Base-by-base conservation (phyloP, 2,797 vertebrate genomes). In the Pelochelys cantorii region DNA sequence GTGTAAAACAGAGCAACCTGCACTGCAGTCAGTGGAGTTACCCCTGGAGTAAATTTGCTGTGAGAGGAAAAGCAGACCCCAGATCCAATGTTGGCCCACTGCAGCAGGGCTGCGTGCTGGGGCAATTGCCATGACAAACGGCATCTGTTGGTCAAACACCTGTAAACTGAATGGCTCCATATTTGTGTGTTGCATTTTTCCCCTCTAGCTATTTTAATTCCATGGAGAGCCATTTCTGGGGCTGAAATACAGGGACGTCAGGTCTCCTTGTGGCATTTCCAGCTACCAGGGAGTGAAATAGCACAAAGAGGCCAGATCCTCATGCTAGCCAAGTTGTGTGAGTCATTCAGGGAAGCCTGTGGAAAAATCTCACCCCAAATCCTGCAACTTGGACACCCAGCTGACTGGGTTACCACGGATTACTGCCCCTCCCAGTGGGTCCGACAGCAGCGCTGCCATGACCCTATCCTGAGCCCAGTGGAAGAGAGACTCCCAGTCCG, bases 301-400 rank as follows among this genome's bases (percentile, higher is more conserved):
- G 15, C 59, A 81, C 90, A 89, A 86, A 84, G n/a, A 60, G 6
- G 83, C 27, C 59, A 59, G 25, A 12, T 56, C 74, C 3, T 48
- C 0, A 0, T 77, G 85, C 85, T 88, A 53, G 79, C 85, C 14
- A n/a, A 56, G 87, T 37, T 85, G 56, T 79, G 84, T 83, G 52
- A 81, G 85, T 77, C 82, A 59, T 55, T 56, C 74, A 88, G 37
- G 68, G 37, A 68, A 29, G 27, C 57, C 68, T 59, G 5, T 18
- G 37, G 42, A 9, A 71, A 34, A 59, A 42, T 34, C 1, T 81
- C 37, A 75, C 17, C 53, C 80, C 54, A 68, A 81, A 42, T n/a
- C 17, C n/a, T 22, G 8, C n/a, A 77, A 60, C 23, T 5, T 1
- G 10, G 53, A 75, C 2, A 27, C 8, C 1, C 0, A 0, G 13